phyloP scores from a whole-genome alignment of 1,140 invertebrate genomes.

The Dendrolimus punctatus region DNA sequence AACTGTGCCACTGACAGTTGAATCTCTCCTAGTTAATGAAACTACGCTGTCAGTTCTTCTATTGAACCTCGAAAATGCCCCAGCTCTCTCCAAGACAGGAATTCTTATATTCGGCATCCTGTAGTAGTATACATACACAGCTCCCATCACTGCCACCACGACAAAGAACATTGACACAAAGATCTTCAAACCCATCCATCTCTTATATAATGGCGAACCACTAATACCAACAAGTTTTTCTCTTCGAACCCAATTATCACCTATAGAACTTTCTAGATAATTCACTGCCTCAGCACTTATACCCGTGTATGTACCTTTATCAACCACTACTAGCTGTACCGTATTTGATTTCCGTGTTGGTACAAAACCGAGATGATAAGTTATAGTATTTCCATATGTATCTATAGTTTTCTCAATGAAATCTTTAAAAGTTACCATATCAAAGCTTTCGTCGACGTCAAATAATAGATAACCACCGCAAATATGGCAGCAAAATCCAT shows the following conservation, averaged over 20 bases:
- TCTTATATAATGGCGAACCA: conserved; percentile 35
- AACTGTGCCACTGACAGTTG: conserved; percentile 20
- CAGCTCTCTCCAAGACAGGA: conserved; percentile 18
- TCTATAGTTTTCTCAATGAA: conserved; percentile 27
- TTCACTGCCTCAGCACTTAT: conserved; percentile 39
- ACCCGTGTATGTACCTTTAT: conserved; percentile 46
- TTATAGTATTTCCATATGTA: conserved; percentile 27
- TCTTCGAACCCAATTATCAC: conserved; percentile 25
- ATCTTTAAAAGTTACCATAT: conserved; percentile 34
- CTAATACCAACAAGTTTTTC: conserved; percentile 28
- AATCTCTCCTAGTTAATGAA: conserved; percentile 53
- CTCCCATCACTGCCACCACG: conserved; percentile 29
- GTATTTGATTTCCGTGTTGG: conserved; percentile 23
- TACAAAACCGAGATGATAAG: conserved; percentile 35
- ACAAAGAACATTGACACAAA: conserved; percentile 46
- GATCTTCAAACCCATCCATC: conserved; percentile 38
- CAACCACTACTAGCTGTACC: conserved; percentile 47
- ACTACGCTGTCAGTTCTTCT: conserved; percentile 53
- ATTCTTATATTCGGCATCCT: conserved; percentile 30
- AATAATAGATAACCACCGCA: conserved; percentile 46
- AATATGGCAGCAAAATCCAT: conserved; percentile 55
- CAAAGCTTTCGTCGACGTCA: conserved; percentile 38
- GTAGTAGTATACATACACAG: conserved; percentile 51
- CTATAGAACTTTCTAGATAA: conserved; percentile 26
- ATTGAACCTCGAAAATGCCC: conserved; percentile 40